phyloP scores from a whole-genome alignment of 2,888 invertebrate species.

The Nebria salina region DNA sequence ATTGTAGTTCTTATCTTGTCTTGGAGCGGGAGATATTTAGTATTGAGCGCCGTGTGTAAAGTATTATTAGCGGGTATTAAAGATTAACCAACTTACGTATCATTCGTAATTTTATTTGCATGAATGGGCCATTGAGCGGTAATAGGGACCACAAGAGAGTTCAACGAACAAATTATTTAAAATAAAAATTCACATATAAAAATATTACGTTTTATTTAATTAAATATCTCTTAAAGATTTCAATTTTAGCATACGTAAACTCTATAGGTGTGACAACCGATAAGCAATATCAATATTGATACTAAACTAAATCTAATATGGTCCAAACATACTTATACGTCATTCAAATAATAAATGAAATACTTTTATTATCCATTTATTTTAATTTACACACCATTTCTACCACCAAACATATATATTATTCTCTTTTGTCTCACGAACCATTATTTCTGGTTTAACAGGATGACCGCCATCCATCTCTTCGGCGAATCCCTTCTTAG shows the following conservation, averaged over 20 bases:
- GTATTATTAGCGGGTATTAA: constrained; percentile 1
- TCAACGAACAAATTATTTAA: no score
- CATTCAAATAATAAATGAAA: no score
- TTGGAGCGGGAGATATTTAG: background rate
- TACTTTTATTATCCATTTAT: no score
- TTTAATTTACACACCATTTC: no score
- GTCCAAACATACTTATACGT: no score
- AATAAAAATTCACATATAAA: no score
- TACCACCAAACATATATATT: no score
- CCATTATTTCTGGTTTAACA: no score
- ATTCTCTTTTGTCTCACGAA: no score
- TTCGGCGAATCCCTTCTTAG: no score
- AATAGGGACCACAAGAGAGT: background rate
- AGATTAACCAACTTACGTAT: background rate
- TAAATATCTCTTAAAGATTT: background rate
- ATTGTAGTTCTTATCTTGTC: background rate
- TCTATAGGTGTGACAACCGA: background rate
- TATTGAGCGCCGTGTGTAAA: background rate
- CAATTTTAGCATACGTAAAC: background rate
- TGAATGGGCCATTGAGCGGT: background rate
- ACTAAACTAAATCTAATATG: background rate
- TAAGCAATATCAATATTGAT: background rate
- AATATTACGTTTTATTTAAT: no score
- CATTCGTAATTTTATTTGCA: background rate
- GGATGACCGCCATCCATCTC: no score